A percentile compares a stretch with the other conserved stretches of the same genome.
Conservation (phyloP, 2,888 invertebrate species). For the Cheilosia vulpina region DNA sequence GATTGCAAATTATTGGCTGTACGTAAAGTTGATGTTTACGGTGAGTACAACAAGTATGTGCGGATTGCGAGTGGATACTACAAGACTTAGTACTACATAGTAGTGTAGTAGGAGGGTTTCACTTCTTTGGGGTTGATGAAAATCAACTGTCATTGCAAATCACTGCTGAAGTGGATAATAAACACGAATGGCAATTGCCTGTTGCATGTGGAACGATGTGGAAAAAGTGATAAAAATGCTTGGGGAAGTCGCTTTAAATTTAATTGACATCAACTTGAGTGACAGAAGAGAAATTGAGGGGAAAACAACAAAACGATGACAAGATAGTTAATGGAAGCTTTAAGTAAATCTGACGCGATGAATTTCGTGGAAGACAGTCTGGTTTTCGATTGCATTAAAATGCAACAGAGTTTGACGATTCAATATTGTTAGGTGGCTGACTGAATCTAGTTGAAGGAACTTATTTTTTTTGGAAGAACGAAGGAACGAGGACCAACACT, state of each 20-base stretch:
- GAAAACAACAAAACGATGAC: not conserved
- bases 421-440: too few relatives aligned
- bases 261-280: not conserved
- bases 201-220: conserved; percentile 14
- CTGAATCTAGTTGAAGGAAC: too few relatives aligned
- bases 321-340: not conserved
- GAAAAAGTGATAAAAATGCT: not conserved
- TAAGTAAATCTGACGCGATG: not conserved
- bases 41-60: not conserved
- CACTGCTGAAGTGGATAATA: conserved; percentile 33
- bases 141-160: conserved; percentile 43
- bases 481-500: too few relatives aligned
- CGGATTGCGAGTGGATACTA: conserved; percentile 1
- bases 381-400: not conserved
- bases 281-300: not conserved
- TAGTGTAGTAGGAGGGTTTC: not conserved
- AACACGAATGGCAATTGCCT: conserved; percentile 39
- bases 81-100: not conserved
- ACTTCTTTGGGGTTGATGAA: not conserved
- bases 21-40: conserved; percentile 33
- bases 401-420: too few relatives aligned
- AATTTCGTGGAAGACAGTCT: not conserved
- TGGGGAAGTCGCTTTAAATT: not conserved
- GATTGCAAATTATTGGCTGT: conserved; percentile 57
- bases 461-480: too few relatives aligned